Conservation (phyloP, 2,113 vertebrate genomes). For the Calidris pugnax region DNA sequence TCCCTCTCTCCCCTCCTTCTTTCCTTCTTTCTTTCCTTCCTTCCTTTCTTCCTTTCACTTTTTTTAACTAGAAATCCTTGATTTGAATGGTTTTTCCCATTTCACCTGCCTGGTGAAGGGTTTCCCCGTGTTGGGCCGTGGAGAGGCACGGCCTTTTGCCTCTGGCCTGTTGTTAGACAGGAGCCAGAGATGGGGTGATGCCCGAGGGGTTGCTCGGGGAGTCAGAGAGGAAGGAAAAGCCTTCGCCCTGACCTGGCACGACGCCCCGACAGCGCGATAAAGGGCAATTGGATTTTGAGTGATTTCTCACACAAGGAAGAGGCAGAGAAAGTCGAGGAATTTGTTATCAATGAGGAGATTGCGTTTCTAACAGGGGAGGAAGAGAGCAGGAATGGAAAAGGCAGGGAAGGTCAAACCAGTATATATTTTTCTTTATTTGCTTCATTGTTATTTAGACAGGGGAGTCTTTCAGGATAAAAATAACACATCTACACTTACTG, state of each 20-base stretch:
- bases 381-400: not conserved
- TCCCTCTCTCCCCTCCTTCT: no score
- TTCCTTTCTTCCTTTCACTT: no score
- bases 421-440: not conserved
- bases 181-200: fast-evolving
- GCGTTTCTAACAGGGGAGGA: not conserved
- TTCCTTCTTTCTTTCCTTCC: no score
- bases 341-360: not conserved
- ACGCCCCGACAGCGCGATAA: not conserved
- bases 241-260: not conserved
- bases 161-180: not conserved
- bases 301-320: not conserved
- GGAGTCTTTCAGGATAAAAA: not conserved
- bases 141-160: not conserved
- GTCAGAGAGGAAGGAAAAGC: not conserved
- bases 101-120: not conserved
- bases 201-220: fast-evolving
- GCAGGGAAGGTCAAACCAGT: not conserved
- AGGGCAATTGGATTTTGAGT: not conserved
- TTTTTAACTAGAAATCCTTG: not conserved
- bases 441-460: not conserved
- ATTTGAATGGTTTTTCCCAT: fast-evolving
- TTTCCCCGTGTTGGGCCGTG: fast-evolving
- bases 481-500: not conserved
- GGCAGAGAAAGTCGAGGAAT: not conserved